These are phyloP conservation scores for Ditylenchus dipsaci DNA, from an alignment of 1,140 invertebrate genomes.

Conservation along the genomic window DNA sequence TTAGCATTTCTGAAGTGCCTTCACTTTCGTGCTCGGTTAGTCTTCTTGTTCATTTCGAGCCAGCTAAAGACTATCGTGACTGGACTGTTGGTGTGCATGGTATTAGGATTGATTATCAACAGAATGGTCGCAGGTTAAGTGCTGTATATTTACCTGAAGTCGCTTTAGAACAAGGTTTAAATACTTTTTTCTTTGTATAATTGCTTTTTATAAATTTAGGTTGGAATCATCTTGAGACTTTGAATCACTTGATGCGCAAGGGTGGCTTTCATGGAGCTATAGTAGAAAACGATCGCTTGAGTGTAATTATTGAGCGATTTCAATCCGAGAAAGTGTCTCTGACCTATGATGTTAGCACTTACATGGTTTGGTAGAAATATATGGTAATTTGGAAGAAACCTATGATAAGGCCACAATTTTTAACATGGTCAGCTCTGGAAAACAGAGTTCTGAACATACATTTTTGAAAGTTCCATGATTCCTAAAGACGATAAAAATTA, in stretches of 20 bases:
- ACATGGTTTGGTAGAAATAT: not conserved
- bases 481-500: too few relatives aligned
- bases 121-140: constrained; percentile 86
- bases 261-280: constrained; percentile 89
- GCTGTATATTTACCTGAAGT: constrained; percentile 97
- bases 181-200: not conserved
- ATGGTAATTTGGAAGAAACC: not conserved
- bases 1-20: constrained; percentile 84
- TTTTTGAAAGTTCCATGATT: not conserved
- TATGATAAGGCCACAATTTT: not conserved
- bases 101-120: constrained; percentile 92
- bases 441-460: too few relatives aligned
- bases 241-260: constrained; percentile 91
- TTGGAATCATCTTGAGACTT: constrained; percentile 93
- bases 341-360: constrained; percentile 69
- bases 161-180: constrained; percentile 84
- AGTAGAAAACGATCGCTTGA: constrained; percentile 76
- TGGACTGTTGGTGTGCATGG: constrained; percentile 96
- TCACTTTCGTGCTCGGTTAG: constrained; percentile 89
- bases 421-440: not conserved
- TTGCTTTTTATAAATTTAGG: constrained; percentile 63
- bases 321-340: constrained; percentile 80
- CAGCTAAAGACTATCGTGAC: constrained; percentile 85
- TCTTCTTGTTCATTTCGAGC: constrained; percentile 88
- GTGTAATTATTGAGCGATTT: constrained; percentile 86